Conservation (phyloP, 2,888 invertebrate species). For the Drosophila affinis region DNA sequence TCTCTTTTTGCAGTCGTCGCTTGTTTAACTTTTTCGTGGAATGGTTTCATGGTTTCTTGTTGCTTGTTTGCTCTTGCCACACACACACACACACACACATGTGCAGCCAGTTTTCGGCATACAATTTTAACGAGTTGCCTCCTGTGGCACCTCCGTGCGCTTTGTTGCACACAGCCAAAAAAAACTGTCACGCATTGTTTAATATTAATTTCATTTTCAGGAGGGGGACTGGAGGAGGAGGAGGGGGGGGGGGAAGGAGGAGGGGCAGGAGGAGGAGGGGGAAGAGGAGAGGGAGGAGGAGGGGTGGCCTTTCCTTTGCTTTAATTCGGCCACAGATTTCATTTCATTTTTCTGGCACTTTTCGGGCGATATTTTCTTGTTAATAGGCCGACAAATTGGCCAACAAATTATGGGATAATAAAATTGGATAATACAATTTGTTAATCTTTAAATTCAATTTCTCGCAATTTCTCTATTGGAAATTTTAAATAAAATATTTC, state of each 20-base stretch:
- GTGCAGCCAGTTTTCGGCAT: constrained; percentile 59
- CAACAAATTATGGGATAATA: not conserved
- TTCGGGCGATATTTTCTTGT: constrained; percentile 1
- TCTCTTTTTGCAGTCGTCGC: constrained; percentile 45
- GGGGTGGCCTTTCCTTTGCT: constrained; percentile 18
- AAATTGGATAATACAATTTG: constrained; percentile 1
- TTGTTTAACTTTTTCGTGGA: constrained; percentile 34
- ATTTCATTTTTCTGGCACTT: constrained; percentile 18
- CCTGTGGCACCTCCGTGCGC: constrained; percentile 12
- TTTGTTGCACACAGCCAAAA: constrained; percentile 39
- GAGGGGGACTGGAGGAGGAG: too few relatives aligned
- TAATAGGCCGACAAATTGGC: constrained; percentile 5
- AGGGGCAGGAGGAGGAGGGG: too few relatives aligned
- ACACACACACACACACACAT: constrained; percentile 4
- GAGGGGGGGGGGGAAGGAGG: too few relatives aligned
- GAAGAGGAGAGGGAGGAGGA: too few relatives aligned
- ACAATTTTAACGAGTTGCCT: constrained; percentile 71
- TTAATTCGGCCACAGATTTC: constrained; percentile 19
- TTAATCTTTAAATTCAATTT: constrained; percentile 9
- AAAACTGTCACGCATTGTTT: constrained; percentile 62
- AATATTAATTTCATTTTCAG: constrained; percentile 45
- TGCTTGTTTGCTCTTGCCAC: constrained; percentile 46
- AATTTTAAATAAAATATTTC: not conserved
- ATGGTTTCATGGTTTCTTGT: constrained; percentile 30
- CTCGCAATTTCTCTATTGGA: not conserved